These are phyloP conservation scores for Dissostichus mawsoni DNA, from an alignment of 2,113 vertebrate genomes.

Conservation along the genomic window DNA sequence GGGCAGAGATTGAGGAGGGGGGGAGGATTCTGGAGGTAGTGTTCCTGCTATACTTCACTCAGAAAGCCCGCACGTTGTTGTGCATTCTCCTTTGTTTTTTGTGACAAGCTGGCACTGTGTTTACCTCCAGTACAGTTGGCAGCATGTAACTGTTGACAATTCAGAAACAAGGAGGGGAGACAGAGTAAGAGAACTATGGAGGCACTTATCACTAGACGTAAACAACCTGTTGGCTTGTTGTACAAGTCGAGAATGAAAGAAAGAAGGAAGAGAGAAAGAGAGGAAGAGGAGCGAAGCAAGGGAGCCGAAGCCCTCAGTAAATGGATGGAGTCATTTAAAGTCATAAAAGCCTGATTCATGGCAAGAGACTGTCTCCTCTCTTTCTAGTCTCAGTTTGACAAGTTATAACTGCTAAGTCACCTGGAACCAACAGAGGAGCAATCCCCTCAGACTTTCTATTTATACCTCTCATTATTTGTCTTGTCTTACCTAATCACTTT, in stretches of 20 bases:
- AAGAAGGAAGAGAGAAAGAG: conserved; percentile 31
- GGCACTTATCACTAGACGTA: conserved; percentile 36
- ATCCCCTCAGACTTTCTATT: conserved; percentile 35
- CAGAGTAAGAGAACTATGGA: conserved; percentile 29
- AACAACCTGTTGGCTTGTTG: conserved; percentile 47
- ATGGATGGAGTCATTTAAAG: conserved; percentile 69
- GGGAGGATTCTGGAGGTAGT: conserved; percentile 46
- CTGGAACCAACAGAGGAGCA: conserved; percentile 64
- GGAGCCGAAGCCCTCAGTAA: conserved; percentile 54
- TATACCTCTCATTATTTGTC: background rate
- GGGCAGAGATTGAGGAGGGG: conserved; percentile 67
- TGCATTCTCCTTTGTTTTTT: conserved; percentile 48
- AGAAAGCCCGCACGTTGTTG: conserved; percentile 45
- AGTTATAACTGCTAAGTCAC: conserved; percentile 64
- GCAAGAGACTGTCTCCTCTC: conserved; percentile 66
- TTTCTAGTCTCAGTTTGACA: conserved; percentile 62
- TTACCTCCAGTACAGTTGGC: conserved; percentile 20
- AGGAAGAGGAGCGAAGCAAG: conserved; percentile 46
- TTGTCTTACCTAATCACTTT: conserved; percentile 9
- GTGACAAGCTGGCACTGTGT: conserved; percentile 42
- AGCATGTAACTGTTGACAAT: conserved; percentile 23
- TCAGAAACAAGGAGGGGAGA: conserved; percentile 22
- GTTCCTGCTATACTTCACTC: conserved; percentile 45
- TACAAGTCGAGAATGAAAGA: background rate
- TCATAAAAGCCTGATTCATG: conserved; percentile 74